phyloP scores from a whole-genome alignment of 1,140 invertebrate genomes.

The Euglossa dilemma region DNA sequence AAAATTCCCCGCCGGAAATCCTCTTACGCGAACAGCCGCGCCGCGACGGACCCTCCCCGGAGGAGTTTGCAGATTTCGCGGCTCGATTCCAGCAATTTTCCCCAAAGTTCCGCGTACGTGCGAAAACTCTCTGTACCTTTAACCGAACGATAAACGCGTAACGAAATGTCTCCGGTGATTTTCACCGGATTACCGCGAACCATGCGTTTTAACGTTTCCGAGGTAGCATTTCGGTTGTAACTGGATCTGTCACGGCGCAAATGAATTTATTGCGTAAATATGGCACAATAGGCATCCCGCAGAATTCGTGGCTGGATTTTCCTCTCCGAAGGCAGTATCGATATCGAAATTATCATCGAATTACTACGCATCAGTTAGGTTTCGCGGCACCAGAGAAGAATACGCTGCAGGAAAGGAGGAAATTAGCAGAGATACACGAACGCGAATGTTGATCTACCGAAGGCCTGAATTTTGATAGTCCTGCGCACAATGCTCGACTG shows the following conservation, averaged over 20 bases:
- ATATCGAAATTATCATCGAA: conserved; percentile 13
- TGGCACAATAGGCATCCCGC: not conserved
- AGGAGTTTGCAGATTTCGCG: not conserved
- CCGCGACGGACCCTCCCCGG: too few relatives aligned
- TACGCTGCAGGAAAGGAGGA: conserved; percentile 15
- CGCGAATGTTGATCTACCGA: conserved; percentile 40
- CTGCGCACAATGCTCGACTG: not conserved
- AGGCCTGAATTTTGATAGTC: conserved; percentile 3
- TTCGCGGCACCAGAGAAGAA: not conserved
- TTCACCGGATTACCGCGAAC: too few relatives aligned
- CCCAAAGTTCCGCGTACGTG: not conserved
- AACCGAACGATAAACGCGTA: not conserved
- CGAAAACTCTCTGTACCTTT: not conserved
- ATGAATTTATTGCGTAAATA: not conserved
- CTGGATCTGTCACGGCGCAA: not conserved
- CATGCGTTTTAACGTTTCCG: too few relatives aligned
- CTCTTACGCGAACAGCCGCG: not conserved
- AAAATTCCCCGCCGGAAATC: not conserved
- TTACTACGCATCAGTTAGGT: not conserved
- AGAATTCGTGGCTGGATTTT: not conserved
- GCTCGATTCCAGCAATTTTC: not conserved
- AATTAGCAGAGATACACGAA: too few relatives aligned
- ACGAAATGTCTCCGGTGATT: not conserved
- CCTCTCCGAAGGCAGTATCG: not conserved
- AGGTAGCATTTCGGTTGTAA: not conserved